Conservation (phyloP, 1,140 invertebrate genomes). For the Dreissena rostriformis region DNA sequence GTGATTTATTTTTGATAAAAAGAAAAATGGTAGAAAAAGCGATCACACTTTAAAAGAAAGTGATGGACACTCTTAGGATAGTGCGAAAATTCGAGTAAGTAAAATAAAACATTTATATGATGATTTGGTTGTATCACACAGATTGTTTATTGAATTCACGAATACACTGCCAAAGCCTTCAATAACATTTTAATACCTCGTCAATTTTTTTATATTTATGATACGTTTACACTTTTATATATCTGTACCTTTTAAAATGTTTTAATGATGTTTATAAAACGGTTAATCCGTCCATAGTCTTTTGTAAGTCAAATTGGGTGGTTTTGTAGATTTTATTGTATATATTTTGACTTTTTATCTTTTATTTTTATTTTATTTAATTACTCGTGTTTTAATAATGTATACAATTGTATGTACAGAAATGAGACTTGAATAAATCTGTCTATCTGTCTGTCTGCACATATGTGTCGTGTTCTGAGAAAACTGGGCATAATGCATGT, state of each 20-base stretch:
- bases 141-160: neutral
- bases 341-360: no score
- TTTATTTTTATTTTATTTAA: no score
- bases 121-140: constrained; percentile 3
- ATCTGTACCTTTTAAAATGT: neutral
- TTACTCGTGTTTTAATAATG: no score
- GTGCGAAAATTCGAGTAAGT: constrained; percentile 41
- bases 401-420: no score
- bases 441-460: no score
- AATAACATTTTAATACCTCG: neutral
- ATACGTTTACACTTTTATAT: neutral
- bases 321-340: no score
- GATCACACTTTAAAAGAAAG: constrained; percentile 6
- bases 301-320: neutral
- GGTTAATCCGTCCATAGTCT: neutral
- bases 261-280: neutral
- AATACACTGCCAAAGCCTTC: neutral
- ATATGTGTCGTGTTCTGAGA: no score
- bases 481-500: no score
- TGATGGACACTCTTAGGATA: constrained; percentile 1
- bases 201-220: neutral
- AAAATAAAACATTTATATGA: no score
- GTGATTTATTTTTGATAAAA: neutral
- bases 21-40: neutral
- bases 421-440: no score